These are phyloP conservation scores for Euleptes europaea DNA, from an alignment of 2,113 vertebrate genomes.

Conservation along the genomic window DNA sequence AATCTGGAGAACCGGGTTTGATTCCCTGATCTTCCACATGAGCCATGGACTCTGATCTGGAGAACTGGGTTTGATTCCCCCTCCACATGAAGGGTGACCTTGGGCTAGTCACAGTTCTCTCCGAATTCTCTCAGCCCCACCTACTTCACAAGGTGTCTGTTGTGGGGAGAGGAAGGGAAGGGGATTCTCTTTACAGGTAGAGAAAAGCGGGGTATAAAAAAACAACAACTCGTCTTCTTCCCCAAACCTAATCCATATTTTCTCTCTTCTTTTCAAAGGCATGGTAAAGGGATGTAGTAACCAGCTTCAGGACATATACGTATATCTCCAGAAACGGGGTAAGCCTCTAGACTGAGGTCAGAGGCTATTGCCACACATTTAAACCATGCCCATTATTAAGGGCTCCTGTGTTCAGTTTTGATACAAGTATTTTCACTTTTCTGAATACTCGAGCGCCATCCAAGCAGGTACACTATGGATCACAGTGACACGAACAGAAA, in stretches of 20 bases:
- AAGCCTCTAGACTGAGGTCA: neutral
- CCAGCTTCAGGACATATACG: neutral
- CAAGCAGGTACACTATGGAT: neutral
- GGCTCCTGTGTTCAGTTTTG: neutral
- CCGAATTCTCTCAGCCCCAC: too few species aligned
- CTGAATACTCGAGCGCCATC: neutral
- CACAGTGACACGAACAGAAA: neutral
- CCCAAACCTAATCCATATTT: neutral
- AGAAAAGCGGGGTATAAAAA: too few species aligned
- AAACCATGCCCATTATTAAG: neutral
- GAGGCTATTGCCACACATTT: neutral
- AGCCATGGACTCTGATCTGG: too few species aligned
- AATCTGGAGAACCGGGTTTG: too few species aligned
- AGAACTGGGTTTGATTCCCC: too few species aligned
- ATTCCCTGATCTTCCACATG: too few species aligned
- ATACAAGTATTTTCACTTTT: neutral
- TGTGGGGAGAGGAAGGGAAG: too few species aligned
- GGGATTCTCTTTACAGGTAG: too few species aligned
- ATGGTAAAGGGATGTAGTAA: neutral
- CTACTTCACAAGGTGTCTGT: too few species aligned
- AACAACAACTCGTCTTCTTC: too few species aligned
- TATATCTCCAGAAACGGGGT: neutral
- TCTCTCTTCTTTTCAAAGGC: neutral
- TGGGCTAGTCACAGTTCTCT: too few species aligned
- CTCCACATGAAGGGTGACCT: too few species aligned